phyloP scores from a whole-genome alignment of 2,113 vertebrate genomes.

The Hipposideros armiger region DNA sequence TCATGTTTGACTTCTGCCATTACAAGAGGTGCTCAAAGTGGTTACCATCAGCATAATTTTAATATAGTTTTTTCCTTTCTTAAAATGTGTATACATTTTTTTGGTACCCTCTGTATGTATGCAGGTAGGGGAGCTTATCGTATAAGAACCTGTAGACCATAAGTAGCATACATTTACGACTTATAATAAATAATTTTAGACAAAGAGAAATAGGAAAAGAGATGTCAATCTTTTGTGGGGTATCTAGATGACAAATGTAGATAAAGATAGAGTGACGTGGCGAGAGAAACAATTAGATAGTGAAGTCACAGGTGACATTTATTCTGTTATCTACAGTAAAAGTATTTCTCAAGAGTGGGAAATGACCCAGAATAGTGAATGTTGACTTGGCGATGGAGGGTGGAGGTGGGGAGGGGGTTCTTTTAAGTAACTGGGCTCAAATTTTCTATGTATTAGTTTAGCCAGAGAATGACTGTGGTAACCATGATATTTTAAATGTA shows the following conservation, averaged over 20 bases:
- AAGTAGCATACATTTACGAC: not conserved
- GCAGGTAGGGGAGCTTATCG: not conserved
- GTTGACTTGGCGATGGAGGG: not conserved
- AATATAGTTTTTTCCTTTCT: no score
- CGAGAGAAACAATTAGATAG: not conserved
- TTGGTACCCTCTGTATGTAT: no score
- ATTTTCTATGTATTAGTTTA: not conserved
- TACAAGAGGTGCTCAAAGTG: no score
- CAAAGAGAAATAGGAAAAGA: not conserved
- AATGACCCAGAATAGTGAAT: not conserved
- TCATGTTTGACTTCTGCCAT: no score
- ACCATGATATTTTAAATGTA: not conserved
- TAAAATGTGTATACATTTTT: no score
- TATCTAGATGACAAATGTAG: not conserved
- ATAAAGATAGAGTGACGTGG: not conserved
- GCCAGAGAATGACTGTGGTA: not conserved
- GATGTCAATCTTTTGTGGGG: not conserved
- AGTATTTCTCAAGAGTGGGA: not conserved
- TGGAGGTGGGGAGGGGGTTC: accelerated
- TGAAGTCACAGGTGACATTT: not conserved
- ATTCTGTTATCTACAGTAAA: not conserved
- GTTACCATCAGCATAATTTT: no score
- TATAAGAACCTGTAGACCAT: not conserved
- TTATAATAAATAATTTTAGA: not conserved
- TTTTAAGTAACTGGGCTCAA: not conserved